Evolutionary conservation across 1,140 invertebrate genomes (phyloP).

Genomic region (Apis dorsata): DNA sequence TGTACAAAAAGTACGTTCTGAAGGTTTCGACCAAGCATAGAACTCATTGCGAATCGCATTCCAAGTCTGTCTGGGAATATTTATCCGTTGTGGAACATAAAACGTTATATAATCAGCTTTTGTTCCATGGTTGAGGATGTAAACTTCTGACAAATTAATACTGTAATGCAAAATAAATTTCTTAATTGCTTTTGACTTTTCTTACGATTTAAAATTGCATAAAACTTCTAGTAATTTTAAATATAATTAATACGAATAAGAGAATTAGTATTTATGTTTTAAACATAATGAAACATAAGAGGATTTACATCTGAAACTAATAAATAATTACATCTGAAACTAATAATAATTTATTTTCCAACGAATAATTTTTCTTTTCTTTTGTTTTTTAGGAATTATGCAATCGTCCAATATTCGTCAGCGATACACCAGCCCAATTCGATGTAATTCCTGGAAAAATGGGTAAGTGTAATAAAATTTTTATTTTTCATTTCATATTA

Average conservation of each 20-base stretch:
- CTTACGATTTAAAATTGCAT: background rate
- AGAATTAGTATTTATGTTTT: too few species aligned
- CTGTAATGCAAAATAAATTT: background rate
- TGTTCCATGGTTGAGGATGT: background rate
- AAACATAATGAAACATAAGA: too few species aligned
- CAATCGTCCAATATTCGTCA: slow-evolving; percentile 88
- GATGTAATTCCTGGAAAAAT: slow-evolving; percentile 93
- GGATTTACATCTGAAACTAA: too few species aligned
- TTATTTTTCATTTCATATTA: background rate
- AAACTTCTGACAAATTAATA: slow-evolving; percentile 22
- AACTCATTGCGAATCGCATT: background rate
- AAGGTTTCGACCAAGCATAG: background rate
- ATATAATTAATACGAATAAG: too few species aligned
- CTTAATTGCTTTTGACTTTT: background rate
- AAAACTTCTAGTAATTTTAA: background rate
- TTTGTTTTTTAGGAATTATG: slow-evolving; percentile 86
- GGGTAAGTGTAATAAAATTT: slow-evolving; percentile 82
- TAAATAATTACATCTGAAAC: too few species aligned
- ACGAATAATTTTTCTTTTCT: slow-evolving; percentile 5
- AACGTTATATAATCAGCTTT: slow-evolving; percentile 29
- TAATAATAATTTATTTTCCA: background rate
- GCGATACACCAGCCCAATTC: slow-evolving; percentile 88
- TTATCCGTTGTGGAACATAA: background rate
- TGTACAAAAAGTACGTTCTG: background rate
- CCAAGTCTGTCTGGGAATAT: slow-evolving; percentile 7